Evolutionary conservation across 92 coral and sea anemone species (phyloP), one percentile per base, ranked within the genome.

Genomic region (Actinostola sp.): DNA sequence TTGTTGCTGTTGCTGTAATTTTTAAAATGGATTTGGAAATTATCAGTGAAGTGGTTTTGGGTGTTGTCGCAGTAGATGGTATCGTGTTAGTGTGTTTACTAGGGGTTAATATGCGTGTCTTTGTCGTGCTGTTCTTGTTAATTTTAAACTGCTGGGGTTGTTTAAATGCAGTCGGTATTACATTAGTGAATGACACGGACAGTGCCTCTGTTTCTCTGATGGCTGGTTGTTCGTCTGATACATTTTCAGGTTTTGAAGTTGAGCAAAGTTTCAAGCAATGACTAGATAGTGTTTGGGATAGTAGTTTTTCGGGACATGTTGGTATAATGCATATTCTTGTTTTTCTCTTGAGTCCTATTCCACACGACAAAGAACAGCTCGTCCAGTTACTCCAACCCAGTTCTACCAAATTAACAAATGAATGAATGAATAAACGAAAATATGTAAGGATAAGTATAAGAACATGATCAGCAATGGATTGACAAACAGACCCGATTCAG

Each of bases 321-420:
- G 41, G 61, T 1, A 27, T 42, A 26, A 52, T 39, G 62, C 74
- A 68, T 50, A 48, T 68, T 34, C 74, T 29, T 4, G 20, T 68
- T 68, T 56, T 51, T 8, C 29, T 50, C 59, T 33, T 48, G 45
- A 50, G 8, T 6, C 74, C 74, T 19, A 52, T 4, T 0, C 74
- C 74, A 68, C 74, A 68, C 23, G 72, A 46, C 26, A 67, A 43
- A 76, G 62, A 52, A 53, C 72, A 63, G 63, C 31, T 45, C 11
- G 60, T 20, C 63, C 61, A 61, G 33, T 12, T 29, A 56, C 62
- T 53, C 73, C 70, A 44, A 19, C 64, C 55, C 39, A 44, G 63
- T 52, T 55, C 70, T 61, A n/a, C 15, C 30, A 28, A 55, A 17
- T 19, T 20, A 54, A 57, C 8, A 23, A 54, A 58, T 7, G 19